These are phyloP conservation scores for cattle (Bos taurus) DNA, from an alignment of 2,113 vertebrate species.

Conservation along the genomic window ARS-UCD2.0 NC_037354.1:12070001-12070500, in stretches of 20 bases:
- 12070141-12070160: neutral
- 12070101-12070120: neutral
- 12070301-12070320: neutral
- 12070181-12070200: neutral
- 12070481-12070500: slow-evolving; percentile 64
- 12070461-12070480: slow-evolving; percentile 2
- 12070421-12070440: slow-evolving; percentile 5
- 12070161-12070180: neutral
- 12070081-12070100: neutral
- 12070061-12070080: neutral
- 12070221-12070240: neutral
- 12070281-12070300: neutral
- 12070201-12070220: neutral
- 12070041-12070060: neutral
- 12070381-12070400: neutral
- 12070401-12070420: neutral
- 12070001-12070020: neutral
- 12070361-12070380: neutral
- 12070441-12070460: neutral
- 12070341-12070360: fast-evolving
- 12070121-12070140: too few species aligned
- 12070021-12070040: slow-evolving; percentile 31
- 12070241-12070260: neutral
- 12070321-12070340: neutral
- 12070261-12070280: neutral